Conservation (phyloP, 2,888 invertebrate species). For the Calameuta idolon region DNA sequence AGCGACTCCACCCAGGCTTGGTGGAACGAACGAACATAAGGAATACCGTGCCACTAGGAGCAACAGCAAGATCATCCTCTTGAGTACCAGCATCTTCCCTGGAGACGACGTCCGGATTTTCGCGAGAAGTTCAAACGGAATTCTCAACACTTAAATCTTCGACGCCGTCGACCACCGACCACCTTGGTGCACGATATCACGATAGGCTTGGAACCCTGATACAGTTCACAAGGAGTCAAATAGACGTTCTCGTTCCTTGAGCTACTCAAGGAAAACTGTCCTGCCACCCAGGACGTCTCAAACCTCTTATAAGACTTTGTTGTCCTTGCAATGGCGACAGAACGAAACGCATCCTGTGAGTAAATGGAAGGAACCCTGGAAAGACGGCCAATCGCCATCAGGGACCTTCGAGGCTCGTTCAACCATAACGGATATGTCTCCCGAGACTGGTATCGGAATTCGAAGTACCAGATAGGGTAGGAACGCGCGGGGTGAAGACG, state of each 20-base stretch:
- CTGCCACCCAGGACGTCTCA: background rate
- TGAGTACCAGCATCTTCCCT: constrained; percentile 1
- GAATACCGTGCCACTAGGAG: constrained; percentile 2
- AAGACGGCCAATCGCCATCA: constrained; percentile 18
- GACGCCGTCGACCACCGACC: background rate
- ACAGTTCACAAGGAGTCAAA: background rate
- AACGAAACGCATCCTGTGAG: constrained; percentile 44
- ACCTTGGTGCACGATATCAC: background rate
- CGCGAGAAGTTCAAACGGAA: background rate
- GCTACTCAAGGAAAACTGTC: constrained; percentile 18
- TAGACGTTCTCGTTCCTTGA: background rate
- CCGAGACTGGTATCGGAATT: background rate
- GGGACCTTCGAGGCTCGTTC: constrained; percentile 29
- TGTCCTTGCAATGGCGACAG: constrained; percentile 38
- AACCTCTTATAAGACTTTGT: constrained; percentile 37
- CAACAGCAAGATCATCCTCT: constrained; percentile 5
- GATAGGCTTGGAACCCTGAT: background rate
- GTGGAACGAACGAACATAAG: constrained; percentile 12
- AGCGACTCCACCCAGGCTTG: constrained; percentile 15
- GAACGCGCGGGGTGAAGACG: background rate
- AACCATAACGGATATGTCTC: constrained; percentile 17
- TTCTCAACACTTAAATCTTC: background rate
- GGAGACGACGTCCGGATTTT: background rate
- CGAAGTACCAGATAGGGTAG: background rate
- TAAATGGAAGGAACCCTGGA: constrained; percentile 24